Conservation (phyloP, 2,888 invertebrate species). For the Lithophane ornitopus region DNA sequence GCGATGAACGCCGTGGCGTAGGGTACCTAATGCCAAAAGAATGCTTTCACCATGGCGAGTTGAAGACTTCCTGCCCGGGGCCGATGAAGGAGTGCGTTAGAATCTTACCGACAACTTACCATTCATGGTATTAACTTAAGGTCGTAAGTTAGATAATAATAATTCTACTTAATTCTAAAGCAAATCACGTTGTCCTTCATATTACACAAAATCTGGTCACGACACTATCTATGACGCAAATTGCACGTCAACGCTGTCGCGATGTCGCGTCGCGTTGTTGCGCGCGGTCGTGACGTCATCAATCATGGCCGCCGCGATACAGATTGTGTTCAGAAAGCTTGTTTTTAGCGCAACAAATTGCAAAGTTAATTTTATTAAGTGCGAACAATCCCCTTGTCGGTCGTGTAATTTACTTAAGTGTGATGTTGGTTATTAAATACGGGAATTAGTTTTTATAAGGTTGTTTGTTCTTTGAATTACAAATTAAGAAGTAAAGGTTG, state of each 20-base stretch:
- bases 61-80: not conserved
- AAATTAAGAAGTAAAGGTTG: too few relatives aligned
- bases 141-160: not conserved
- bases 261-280: conserved; percentile 52
- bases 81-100: not conserved
- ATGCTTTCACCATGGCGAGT: not conserved
- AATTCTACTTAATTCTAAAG: not conserved
- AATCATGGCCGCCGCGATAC: conserved; percentile 69
- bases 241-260: conserved; percentile 71
- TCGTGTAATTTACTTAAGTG: conserved; percentile 57
- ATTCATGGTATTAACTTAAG: not conserved
- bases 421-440: conserved; percentile 33
- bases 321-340: conserved; percentile 65
- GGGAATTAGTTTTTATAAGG: conserved; percentile 5
- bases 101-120: not conserved
- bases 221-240: conserved; percentile 69
- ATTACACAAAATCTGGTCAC: conserved; percentile 48
- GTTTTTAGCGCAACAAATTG: conserved; percentile 62
- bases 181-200: conserved; percentile 7
- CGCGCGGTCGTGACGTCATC: conserved; percentile 71
- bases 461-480: not conserved
- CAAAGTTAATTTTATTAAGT: conserved; percentile 66
- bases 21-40: not conserved
- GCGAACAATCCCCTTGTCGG: conserved; percentile 47
- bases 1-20: too few relatives aligned